phyloP scores from a whole-genome alignment of 2,888 invertebrate species.

The Brenthis daphne region DNA sequence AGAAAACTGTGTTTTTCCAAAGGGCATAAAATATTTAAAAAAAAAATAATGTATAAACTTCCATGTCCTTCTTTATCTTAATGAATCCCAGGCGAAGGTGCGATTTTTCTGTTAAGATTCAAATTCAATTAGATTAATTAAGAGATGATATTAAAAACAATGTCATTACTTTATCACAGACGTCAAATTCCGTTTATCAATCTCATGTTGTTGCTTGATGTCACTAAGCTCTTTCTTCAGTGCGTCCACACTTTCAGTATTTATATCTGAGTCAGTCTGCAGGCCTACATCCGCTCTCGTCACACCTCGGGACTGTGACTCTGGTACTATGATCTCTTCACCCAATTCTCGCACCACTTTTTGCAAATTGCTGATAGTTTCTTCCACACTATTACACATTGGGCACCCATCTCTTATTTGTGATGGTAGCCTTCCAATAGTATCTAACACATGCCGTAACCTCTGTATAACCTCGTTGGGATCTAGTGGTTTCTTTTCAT shows the following conservation, averaged over 20 bases:
- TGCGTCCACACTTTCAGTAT: constrained; percentile 24
- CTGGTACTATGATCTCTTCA: constrained; percentile 2
- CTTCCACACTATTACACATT: constrained; percentile 3
- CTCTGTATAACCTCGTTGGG: constrained; percentile 10
- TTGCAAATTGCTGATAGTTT: not conserved
- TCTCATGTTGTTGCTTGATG: constrained; percentile 54
- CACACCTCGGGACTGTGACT: not conserved
- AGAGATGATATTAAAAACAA: not conserved
- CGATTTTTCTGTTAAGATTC: not conserved
- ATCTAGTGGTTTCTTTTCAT: constrained; percentile 15
- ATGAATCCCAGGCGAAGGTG: too few relatives aligned
- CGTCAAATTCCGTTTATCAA: constrained; percentile 58
- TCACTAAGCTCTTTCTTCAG: constrained; percentile 44
- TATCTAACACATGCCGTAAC: constrained; percentile 12
- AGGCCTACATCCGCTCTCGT: constrained; percentile 32
- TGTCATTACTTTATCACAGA: constrained; percentile 51
- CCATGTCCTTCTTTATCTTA: too few relatives aligned
- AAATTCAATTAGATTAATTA: not conserved
- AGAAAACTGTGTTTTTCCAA: too few relatives aligned
- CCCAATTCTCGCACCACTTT: constrained; percentile 15
- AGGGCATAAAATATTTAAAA: too few relatives aligned
- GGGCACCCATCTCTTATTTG: constrained; percentile 13
- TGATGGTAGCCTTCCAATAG: constrained; percentile 6
- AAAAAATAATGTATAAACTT: too few relatives aligned
- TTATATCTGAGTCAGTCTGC: constrained; percentile 24